These are phyloP conservation scores for Neomonachus schauinslandi DNA, from an alignment of 2,113 vertebrate species.

Conservation along the genomic window DNA sequence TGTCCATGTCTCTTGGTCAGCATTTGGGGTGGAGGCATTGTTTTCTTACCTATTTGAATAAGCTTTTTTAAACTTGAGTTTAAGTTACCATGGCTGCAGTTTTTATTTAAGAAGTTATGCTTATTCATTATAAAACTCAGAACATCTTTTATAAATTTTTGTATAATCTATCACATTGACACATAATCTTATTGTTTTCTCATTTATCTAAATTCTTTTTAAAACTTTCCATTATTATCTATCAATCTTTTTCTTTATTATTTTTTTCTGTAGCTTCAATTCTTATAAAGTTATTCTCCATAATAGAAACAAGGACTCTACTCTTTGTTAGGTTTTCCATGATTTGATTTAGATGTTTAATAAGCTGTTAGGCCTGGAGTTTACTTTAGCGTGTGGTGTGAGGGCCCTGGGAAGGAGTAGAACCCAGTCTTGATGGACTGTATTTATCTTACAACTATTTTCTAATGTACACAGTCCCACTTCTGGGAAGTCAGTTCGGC, in stretches of 20 bases:
- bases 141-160: neutral
- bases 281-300: conserved; percentile 6
- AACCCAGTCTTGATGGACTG: neutral
- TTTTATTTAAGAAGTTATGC: conserved; percentile 16
- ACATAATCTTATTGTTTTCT: neutral
- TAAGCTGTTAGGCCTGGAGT: neutral
- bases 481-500: neutral
- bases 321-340: conserved; percentile 12
- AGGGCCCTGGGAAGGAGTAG: neutral
- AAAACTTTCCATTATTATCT: neutral
- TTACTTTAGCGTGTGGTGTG: neutral
- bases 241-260: neutral
- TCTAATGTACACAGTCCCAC: neutral
- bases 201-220: neutral
- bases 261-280: neutral
- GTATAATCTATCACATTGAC: neutral
- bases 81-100: neutral
- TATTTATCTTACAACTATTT: conserved; percentile 12
- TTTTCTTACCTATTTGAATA: neutral
- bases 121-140: neutral
- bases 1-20: neutral
- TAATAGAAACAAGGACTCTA: neutral
- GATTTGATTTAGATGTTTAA: conserved; percentile 45
- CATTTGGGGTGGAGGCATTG: neutral
- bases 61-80: neutral